Conservation (phyloP, 2,888 invertebrate genomes). For the Andrena flavipes region DNA sequence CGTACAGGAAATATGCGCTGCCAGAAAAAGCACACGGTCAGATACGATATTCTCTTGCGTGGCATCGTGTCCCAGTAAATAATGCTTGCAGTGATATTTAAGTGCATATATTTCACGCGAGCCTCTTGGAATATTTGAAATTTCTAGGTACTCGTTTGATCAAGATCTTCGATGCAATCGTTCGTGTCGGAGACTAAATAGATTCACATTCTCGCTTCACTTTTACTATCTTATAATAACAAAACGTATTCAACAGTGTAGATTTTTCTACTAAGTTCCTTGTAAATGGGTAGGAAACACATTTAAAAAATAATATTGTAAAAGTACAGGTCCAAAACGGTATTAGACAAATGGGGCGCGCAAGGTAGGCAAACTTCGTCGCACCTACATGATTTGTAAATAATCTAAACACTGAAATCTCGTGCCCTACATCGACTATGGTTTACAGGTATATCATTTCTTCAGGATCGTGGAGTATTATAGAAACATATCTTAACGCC, state of each 20-base stretch:
- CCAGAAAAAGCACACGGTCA: neutral
- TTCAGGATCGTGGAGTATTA: neutral
- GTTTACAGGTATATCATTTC: neutral
- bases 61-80: conserved; percentile 14
- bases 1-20: neutral
- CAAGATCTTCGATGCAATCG: neutral
- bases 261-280: no score
- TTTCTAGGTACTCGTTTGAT: neutral
- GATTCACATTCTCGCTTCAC: no score
- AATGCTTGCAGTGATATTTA: conserved; percentile 1
- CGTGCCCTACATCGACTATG: neutral
- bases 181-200: conserved; percentile 1
- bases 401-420: neutral
- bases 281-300: no score
- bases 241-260: neutral
- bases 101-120: neutral
- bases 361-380: neutral
- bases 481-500: neutral
- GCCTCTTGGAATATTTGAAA: neutral
- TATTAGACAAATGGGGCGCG: conserved; percentile 13
- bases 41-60: conserved; percentile 16
- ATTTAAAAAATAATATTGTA: no score
- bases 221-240: neutral
- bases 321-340: neutral
- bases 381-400: neutral